Base-by-base conservation (phyloP, 2,113 vertebrate species). In the Mustelus asterias region DNA sequence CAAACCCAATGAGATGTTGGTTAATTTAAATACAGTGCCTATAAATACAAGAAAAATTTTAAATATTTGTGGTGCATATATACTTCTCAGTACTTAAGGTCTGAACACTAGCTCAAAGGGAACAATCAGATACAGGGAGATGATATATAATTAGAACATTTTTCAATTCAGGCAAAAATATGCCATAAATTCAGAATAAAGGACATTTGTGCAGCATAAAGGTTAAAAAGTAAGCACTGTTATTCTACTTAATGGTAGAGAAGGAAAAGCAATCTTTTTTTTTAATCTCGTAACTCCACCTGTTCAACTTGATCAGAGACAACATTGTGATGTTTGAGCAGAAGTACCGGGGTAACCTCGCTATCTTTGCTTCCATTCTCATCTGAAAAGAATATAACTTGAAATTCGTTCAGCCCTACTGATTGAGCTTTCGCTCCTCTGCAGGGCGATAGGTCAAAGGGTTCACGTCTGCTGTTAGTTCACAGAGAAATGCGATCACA, bases 351-450 rank as follows among this genome's bases (percentile, higher is more conserved):
- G 65, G 20, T 95, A 48, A 72, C 41, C 94, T 95, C 44, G 26
- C 22, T 54, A 95, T 72, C 94, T 44, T 72, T 95, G 69, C 44
- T 54, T 72, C 94, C 69, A 72, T 69, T 95, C 94, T 72, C 94
- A 95, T 72, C 67, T 95, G 94, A 72, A 95, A 95, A 72, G 67
- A 95, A 29, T 95, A 76, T 70, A 70, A 95, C 94, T 72, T 95
- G 94, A 95, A 95, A 95, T 95, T 95, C 41, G 94, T 95, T 95
- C 94, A 95, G 94, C 67, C 94, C 94, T 10, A 54, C 94, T 95
- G 94, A 95, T 72, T 76, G 69, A 95, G 94, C 94, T 70, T 95
- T 69, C 69, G 14, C 94, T 95, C 69, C 44, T 95, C 94, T 29
- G 67, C 41, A 76, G 94, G 94, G 94, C 70, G 69, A 76, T 33